Base-by-base conservation (phyloP, 2,113 vertebrate genomes). In the Anoplopoma fimbria region DNA sequence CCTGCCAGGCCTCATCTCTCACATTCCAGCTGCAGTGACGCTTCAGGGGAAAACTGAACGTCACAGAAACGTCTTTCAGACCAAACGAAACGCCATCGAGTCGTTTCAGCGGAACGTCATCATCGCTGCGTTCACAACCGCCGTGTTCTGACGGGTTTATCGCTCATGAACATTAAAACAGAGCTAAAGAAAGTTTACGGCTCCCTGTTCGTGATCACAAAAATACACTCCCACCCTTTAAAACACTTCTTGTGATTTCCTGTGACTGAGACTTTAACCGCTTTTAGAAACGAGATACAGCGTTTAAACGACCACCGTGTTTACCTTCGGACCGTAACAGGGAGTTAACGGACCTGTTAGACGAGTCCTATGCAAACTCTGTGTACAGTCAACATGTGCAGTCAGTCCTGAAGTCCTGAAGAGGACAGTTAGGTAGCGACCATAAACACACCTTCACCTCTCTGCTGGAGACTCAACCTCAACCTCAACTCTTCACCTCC, bases 21-120 rank as follows among this genome's bases (percentile, higher is more conserved):
- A 86, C 88, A 89, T 92, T 90, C 85, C 81, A 53, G 71, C 49
- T 33, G 63, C 72, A 1, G 72, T 36, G 85, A 74, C 4, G 42
- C 88, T 79, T 69, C 47, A 57, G 81, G 51, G 70, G 55, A 55
- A n/a, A 40, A 17, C 33, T 2, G 51, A 14, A 27, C 81, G 70
- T 79, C 75, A 69, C 75, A 69, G 36, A 78, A 71, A 69, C 29
- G 47, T 64, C 73, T 64, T 51, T 38, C 19, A 82, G 53, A 58
- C 1, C 1, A 27, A 13, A 60, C 0, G 25, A 33, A 57, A 63
- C n/a, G 25, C 40, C 36, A 42, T n/a, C 6, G 4, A 13, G 15
- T 6, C 0, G 5, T 62, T 53, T 53, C 12, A 15, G 5, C 61
- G 9, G 9, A 3, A 17, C 17, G 25, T 29, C 25, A 29, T 17